Percentiles rank a stretch among this genome's conserved stretches.
Evolutionary conservation across 2,888 invertebrate genomes (phyloP).

Genomic region (Aleiodes testaceus): DNA sequence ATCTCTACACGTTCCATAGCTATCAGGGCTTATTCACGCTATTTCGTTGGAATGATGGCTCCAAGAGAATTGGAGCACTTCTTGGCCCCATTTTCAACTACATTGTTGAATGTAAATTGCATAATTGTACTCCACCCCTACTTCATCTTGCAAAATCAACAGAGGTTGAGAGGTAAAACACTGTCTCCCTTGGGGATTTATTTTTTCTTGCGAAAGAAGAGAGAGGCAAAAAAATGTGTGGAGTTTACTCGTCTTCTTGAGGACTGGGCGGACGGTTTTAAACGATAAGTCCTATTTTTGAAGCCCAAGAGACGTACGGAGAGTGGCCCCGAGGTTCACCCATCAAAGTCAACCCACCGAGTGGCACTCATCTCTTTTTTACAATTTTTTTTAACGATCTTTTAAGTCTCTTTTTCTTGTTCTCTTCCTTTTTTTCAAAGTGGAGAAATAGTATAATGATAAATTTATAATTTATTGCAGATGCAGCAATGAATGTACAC

Average conservation of each 20-base stretch:
- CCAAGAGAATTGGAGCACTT: too few species aligned
- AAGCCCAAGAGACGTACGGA: constrained; percentile 23
- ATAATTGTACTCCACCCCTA: too few species aligned
- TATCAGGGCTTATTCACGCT: too few species aligned
- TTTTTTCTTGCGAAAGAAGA: neutral
- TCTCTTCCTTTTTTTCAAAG: neutral
- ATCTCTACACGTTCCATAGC: too few species aligned
- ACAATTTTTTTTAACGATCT: constrained; percentile 26
- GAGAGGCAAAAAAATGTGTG: constrained; percentile 10
- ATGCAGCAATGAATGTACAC: constrained; percentile 49
- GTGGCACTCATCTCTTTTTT: constrained; percentile 22
- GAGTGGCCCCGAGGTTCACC: constrained; percentile 39
- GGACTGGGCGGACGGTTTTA: constrained; percentile 21
- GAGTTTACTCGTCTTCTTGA: constrained; percentile 17
- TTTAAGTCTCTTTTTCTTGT: neutral
- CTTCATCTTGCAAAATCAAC: too few species aligned
- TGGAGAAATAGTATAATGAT: neutral
- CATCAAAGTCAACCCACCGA: constrained; percentile 24
- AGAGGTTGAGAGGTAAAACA: too few species aligned
- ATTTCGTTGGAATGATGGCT: too few species aligned
- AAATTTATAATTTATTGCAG: too few species aligned
- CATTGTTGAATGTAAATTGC: too few species aligned
- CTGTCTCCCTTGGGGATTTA: too few species aligned
- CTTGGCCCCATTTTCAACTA: too few species aligned
- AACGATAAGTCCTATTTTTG: constrained; percentile 44